These are phyloP conservation scores for Scomber scombrus DNA, from an alignment of 2,113 vertebrate genomes.

Conservation along the genomic window DNA sequence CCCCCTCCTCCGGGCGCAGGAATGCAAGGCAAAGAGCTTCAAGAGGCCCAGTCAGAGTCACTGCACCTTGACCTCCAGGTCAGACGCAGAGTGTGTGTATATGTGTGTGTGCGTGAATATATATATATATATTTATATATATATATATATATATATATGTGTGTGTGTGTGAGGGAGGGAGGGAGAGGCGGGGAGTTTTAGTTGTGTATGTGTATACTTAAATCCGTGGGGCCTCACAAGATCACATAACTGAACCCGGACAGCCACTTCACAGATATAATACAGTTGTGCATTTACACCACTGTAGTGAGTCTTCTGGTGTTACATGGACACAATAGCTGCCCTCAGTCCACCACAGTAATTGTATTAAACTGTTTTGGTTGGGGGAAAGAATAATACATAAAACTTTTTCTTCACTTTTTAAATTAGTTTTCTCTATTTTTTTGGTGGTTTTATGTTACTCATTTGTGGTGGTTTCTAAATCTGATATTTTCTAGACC, in stretches of 20 bases:
- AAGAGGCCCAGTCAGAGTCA: constrained; percentile 96
- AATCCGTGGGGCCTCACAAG: constrained; percentile 54
- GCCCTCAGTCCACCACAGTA: background rate
- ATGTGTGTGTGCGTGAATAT: constrained; percentile 43
- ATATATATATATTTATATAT: too few species aligned
- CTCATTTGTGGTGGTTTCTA: background rate
- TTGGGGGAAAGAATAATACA: background rate
- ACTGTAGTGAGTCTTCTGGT: constrained; percentile 11
- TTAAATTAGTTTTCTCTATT: background rate
- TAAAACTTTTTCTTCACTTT: background rate
- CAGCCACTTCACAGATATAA: constrained; percentile 67
- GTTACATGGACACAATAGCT: constrained; percentile 11
- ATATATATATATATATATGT: constrained; percentile 40
- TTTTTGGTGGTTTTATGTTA: background rate
- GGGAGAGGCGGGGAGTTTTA: constrained; percentile 17
- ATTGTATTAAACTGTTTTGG: constrained; percentile 12
- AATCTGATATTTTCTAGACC: background rate
- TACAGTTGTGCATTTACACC: constrained; percentile 41
- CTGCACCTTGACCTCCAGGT: constrained; percentile 96
- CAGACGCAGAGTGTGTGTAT: constrained; percentile 79
- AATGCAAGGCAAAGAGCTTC: constrained; percentile 93
- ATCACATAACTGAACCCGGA: constrained; percentile 67
- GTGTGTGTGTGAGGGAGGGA: constrained; percentile 11
- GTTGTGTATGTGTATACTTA: constrained; percentile 59
- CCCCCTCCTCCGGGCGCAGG: constrained; percentile 91